Evolutionary conservation across 2,113 vertebrate species (phyloP).

Genomic region (Ptilonorhynchus violaceus): DNA sequence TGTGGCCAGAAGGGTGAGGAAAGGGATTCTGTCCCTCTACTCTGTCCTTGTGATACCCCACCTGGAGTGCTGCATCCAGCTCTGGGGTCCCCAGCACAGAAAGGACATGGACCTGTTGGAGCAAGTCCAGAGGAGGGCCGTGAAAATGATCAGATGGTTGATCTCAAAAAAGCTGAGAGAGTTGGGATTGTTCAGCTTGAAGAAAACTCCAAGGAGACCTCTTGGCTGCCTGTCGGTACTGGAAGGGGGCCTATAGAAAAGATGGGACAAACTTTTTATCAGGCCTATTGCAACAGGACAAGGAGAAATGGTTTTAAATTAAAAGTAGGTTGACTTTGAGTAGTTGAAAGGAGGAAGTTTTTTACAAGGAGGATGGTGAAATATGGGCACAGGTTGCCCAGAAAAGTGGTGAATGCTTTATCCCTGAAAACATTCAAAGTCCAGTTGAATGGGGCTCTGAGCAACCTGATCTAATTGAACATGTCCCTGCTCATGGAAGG

Average conservation of each 20-base stretch:
- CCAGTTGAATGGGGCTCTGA: not conserved
- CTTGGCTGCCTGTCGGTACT: not conserved
- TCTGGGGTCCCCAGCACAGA: not conserved
- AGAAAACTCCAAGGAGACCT: not conserved
- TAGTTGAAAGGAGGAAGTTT: not conserved
- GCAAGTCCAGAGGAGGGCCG: not conserved
- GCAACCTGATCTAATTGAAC: not conserved
- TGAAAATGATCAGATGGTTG: not conserved
- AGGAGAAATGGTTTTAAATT: not conserved
- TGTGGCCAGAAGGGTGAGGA: rapidly evolving
- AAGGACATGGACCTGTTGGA: not conserved
- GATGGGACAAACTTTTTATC: not conserved
- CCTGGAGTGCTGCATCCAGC: no score
- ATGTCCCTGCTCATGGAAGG: not conserved
- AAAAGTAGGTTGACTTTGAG: not conserved
- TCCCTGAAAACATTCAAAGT: not conserved
- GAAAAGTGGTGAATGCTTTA: not conserved
- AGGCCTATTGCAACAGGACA: not conserved
- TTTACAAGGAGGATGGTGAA: not conserved
- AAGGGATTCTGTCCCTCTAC: not conserved
- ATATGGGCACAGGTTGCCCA: no score
- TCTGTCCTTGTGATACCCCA: not conserved
- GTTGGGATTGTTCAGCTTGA: not conserved
- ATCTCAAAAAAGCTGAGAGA: not conserved
- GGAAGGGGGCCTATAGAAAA: not conserved